A percentile compares a stretch with the other conserved stretches of the same genome.
Evolutionary conservation across 1,140 invertebrate species (phyloP).

Genomic region (Temnothorax longispinosus): DNA sequence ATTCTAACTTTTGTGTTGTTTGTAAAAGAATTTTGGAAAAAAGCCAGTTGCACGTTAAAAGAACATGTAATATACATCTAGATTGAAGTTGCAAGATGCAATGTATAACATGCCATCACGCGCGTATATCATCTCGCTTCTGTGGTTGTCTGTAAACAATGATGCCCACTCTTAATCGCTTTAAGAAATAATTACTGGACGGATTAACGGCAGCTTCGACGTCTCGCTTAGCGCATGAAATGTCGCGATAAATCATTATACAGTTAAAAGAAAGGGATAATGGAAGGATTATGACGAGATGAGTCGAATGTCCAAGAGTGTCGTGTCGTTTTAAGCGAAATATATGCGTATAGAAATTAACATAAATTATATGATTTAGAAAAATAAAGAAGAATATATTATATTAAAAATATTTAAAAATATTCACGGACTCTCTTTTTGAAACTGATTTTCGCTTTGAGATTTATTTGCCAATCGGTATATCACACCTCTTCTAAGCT

Average conservation of each 20-base stretch:
- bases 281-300: background rate
- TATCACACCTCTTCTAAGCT: too few relatives aligned
- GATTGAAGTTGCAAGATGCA: background rate
- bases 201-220: background rate
- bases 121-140: constrained; percentile 3
- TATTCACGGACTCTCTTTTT: background rate
- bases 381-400: constrained; percentile 16
- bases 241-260: background rate
- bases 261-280: background rate
- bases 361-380: constrained; percentile 5
- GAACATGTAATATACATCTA: background rate
- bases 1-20: constrained; percentile 18
- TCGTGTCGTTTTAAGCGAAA: constrained; percentile 1
- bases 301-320: constrained; percentile 5
- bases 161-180: background rate
- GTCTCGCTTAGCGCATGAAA: constrained; percentile 3
- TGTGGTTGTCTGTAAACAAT: constrained; percentile 11
- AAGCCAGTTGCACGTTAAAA: background rate
- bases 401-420: constrained; percentile 14
- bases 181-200: constrained; percentile 9
- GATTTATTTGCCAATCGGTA: background rate
- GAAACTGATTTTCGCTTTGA: background rate
- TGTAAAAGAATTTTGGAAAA: background rate
- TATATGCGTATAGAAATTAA: constrained; percentile 11
- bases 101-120: background rate